Percentiles rank a stretch among this genome's conserved stretches.
These are phyloP conservation scores for Alca torda DNA, from an alignment of 2,797 vertebrate genomes.

Conservation along the genomic window DNA sequence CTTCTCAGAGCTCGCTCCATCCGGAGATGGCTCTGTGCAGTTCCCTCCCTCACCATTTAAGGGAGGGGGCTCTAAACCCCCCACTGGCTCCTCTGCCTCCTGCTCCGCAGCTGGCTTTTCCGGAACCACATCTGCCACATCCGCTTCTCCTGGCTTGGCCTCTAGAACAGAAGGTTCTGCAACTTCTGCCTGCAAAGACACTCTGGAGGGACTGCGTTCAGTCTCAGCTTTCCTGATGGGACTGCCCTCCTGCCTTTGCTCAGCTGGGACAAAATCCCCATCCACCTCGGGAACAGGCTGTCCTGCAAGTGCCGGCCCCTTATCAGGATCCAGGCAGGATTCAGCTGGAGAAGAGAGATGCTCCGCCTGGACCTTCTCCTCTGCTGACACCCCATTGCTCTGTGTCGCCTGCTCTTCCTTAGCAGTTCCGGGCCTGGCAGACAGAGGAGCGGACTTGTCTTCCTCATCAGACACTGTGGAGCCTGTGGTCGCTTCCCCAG, in stretches of 20 bases:
- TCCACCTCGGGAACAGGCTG: neutral
- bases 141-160: neutral
- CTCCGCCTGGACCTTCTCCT: neutral
- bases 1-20: neutral
- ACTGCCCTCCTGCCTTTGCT: neutral
- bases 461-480: neutral
- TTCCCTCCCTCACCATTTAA: neutral
- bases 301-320: neutral
- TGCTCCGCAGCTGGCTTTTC: neutral
- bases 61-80: slow-evolving; percentile 24
- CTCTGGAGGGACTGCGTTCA: neutral
- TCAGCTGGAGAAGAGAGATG: neutral
- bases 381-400: neutral
- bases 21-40: neutral
- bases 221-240: neutral
- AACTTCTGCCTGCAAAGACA: neutral
- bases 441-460: neutral
- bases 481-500: neutral
- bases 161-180: neutral
- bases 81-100: neutral
- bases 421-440: neutral
- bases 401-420: neutral
- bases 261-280: neutral
- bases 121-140: neutral
- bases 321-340: neutral